These are phyloP conservation scores for Meliscaeva auricollis DNA, from an alignment of 2,888 invertebrate species.

Conservation along the genomic window DNA sequence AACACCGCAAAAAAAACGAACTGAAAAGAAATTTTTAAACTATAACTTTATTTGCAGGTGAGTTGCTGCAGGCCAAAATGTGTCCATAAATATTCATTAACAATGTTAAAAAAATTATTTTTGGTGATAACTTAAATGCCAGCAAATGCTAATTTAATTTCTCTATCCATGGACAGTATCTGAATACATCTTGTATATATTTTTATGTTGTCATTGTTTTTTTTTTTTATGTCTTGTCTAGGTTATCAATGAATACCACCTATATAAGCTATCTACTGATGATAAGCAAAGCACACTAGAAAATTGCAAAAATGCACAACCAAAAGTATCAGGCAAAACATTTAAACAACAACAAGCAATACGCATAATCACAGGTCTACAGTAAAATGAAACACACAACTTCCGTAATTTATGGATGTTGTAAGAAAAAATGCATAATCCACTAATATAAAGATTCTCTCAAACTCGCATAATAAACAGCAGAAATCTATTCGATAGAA, in stretches of 20 bases:
- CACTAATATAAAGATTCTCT: neutral
- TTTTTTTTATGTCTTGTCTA: neutral
- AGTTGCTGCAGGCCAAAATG: no score
- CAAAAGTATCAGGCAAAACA: neutral
- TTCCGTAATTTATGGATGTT: neutral
- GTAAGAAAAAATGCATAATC: neutral
- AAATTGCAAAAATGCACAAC: neutral
- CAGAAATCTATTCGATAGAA: neutral
- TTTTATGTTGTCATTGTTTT: neutral
- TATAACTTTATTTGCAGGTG: no score
- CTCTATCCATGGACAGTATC: neutral
- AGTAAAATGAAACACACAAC: neutral
- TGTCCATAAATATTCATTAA: neutral
- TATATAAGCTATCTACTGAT: neutral
- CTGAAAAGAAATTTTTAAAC: no score
- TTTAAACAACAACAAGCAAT: neutral
- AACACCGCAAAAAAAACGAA: no score
- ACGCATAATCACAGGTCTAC: neutral
- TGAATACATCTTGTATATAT: neutral
- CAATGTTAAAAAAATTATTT: neutral
- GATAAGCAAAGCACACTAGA: neutral
- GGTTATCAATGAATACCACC: conserved; percentile 9
- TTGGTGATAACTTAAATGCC: neutral
- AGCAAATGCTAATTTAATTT: neutral
- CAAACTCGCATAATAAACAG: neutral